Base-by-base conservation (phyloP, 2,888 invertebrate genomes). In the Diarsia rubi region DNA sequence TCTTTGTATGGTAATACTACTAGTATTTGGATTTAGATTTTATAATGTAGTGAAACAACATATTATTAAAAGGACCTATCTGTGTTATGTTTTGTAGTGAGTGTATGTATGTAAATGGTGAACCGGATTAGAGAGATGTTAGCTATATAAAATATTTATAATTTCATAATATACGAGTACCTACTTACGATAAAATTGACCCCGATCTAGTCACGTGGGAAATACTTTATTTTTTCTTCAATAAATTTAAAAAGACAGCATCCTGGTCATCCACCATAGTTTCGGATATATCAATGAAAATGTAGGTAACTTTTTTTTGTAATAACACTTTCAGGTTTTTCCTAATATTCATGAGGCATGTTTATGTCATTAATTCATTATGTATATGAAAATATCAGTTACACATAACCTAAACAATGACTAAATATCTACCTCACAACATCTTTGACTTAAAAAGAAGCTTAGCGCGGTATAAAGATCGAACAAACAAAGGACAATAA, bases 1-100 rank as follows among this genome's bases (percentile, higher is more conserved):
- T 65, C 72, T 75, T 74, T 77, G 73, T 84, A 84, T 82, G 82
- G 78, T 73, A 83, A 84, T 81, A 72, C 73, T 66, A 79, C 79
- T 74, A 59, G 42, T 69, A 66, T 73, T 75, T 54, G 69, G 47
- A 37, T 79, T 73, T 70, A 45, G 47, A 62, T 63, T 75, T 65
- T 63, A 44, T 66, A 70, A 12, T 42, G 63, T 67, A 64, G 62
- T 68, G 71, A 67, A 47, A 64, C 59, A 37, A 69, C 47, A 45
- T 62, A 14, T 54, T 71, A 16, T 72, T 71, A 31, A 44, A 52
- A 54, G 16, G 42, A 42, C 16, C 37, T 14, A 24, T 5, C 27
- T n/a, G n/a, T 31, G 1, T 42, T 42, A 42, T 62, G 62, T 24
- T 42, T 62, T n/a, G 42, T 42, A 42, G 42, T 44, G 62, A n/a